Base-by-base conservation (phyloP, 2,888 invertebrate genomes). In the Girardia tigrina region DNA sequence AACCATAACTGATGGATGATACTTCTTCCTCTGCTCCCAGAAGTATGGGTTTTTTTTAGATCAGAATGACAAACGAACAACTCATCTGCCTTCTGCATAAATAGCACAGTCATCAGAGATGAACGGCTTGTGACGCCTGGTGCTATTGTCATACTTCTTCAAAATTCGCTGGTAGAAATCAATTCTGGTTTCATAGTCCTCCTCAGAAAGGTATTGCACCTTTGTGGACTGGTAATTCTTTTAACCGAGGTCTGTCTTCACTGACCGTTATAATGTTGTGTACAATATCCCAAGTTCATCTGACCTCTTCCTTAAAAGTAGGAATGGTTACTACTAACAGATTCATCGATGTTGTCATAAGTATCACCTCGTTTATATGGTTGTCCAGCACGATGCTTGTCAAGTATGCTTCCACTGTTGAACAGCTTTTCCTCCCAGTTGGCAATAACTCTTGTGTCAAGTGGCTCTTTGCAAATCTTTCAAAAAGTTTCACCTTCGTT, bases 11-110 rank as follows among this genome's bases (percentile, higher is more conserved):
- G n/a, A n/a, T n/a, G n/a, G n/a, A n/a, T n/a, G n/a, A n/a, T n/a
- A n/a, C n/a, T n/a, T n/a, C n/a, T n/a, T n/a, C n/a, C n/a, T n/a
- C n/a, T n/a, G n/a, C n/a, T n/a, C n/a, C n/a, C n/a, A n/a, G n/a
- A n/a, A n/a, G n/a, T n/a, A n/a, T n/a, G n/a, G n/a, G n/a, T n/a
- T n/a, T n/a, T n/a, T n/a, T n/a, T n/a, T n/a, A n/a, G n/a, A n/a
- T n/a, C n/a, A n/a, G n/a, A n/a, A n/a, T n/a, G n/a, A n/a, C n/a
- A n/a, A n/a, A n/a, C n/a, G n/a, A n/a, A n/a, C n/a, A n/a, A n/a
- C n/a, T n/a, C n/a, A n/a, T n/a, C n/a, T n/a, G n/a, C 70, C 70
- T 70, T 70, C 70, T 23, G 70, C 70, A 26, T 70, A 70, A 26
- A 70, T 70, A 26, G 70, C 20, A 70, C 70, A 70, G 23, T 70